Base-by-base conservation (phyloP, 2,113 vertebrate species). In the Ovibos moschatus region DNA sequence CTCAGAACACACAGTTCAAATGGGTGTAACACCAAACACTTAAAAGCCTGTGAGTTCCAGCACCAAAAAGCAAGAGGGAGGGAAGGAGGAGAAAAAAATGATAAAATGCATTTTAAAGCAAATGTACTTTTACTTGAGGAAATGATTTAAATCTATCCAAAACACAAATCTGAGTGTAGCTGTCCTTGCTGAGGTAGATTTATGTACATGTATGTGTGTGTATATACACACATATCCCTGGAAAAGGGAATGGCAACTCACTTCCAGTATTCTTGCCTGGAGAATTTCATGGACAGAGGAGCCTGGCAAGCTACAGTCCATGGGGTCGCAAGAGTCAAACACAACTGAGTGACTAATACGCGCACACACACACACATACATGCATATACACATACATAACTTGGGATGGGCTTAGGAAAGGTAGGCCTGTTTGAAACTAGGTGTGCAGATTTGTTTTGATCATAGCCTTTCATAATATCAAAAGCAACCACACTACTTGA, bases 391-490 rank as follows among this genome's bases (percentile, higher is more conserved):
- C 0, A 36, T 36, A 43, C 60, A 91, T 7, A 14, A 88, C 84
- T 51, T 51, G 47, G 25, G 5, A 36, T 43, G 13, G 7, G 3
- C 19, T 60, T 91, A 82, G 90, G n/a, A 71, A 96, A 95, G 7
- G 47, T 62, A n/a, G 13, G 16, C 33, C 40, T 78, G 25, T 27
- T 91, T 67, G 79, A 91, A 91, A 91, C 45, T 30, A 67, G 33
- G 43, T 40, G 58, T 91, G n/a, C 9, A 62, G 16, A 62, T n/a
- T 25, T 94, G 40, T 81, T 89, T 81, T 55, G 60, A 86, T 82
- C 78, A 55, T 5, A 79, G 45, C 25, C 62, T 95, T 91, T 84
- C 53, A 95, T 17, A 27, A n/a, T n/a, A 92, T 76, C 74, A 87
- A 93, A 78, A 25, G 7, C 71, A 93, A 51, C 71, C 9, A 74